These are phyloP conservation scores for Pseudorhiza aurosa DNA, from an alignment of 30 jellyfish, hydroid and myxozoan species.

Conservation along the genomic window DNA sequence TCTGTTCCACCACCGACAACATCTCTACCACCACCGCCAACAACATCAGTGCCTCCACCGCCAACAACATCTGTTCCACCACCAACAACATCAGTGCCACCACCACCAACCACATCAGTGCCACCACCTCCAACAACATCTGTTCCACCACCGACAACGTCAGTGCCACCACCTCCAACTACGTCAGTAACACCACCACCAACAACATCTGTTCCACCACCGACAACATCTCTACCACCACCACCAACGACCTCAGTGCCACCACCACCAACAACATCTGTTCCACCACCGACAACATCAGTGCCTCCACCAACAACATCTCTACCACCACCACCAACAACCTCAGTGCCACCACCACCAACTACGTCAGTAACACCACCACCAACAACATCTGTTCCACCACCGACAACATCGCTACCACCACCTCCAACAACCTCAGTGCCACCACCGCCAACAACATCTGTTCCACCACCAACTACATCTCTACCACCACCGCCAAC, in stretches of 20 bases:
- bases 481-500: neutral
- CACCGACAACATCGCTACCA: neutral
- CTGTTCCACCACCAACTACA: neutral
- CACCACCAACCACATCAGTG: neutral
- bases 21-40: neutral
- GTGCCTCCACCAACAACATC: slow-evolving; percentile 11
- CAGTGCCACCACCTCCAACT: neutral
- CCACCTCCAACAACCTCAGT: neutral
- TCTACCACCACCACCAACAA: neutral
- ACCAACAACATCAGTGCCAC: neutral
- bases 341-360: slow-evolving; percentile 16
- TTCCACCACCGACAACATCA: neutral
- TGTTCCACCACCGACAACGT: neutral
- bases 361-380: slow-evolving; percentile 2
- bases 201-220: neutral
- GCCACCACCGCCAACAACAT: neutral
- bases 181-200: neutral
- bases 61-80: neutral
- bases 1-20: neutral
- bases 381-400: neutral
- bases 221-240: neutral
- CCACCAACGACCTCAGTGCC: neutral
- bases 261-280: neutral
- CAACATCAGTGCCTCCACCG: neutral
- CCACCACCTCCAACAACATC: neutral